Conservation (phyloP, 2,888 invertebrate genomes). For the Tachina grossa region DNA sequence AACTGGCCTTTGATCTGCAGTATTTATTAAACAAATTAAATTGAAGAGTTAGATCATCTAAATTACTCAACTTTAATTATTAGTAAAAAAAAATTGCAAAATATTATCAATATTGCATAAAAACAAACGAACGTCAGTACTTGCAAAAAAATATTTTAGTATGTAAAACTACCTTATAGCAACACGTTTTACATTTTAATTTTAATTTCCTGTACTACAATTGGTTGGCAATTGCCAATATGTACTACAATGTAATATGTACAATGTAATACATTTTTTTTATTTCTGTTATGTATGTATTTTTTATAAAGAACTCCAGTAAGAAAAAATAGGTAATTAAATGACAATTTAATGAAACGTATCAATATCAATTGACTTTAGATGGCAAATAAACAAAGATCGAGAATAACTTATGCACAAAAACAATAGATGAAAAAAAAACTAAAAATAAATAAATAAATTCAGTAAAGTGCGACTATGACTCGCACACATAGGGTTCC, state of each 20-base stretch:
- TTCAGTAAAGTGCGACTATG: too few species aligned
- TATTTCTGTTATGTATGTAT: not conserved
- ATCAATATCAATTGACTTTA: slow-evolving; percentile 38
- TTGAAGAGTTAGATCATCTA: not conserved
- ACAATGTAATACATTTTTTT: not conserved
- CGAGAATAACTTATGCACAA: not conserved
- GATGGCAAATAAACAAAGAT: slow-evolving; percentile 17
- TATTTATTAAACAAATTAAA: not conserved
- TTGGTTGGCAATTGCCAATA: slow-evolving; percentile 33
- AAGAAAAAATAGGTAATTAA: not conserved
- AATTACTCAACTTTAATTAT: slow-evolving; percentile 7
- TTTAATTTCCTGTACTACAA: slow-evolving; percentile 8
- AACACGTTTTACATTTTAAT: not conserved
- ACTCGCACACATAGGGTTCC: too few species aligned
- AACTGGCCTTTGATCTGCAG: not conserved
- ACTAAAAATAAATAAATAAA: not conserved
- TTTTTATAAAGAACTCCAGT: too few species aligned
- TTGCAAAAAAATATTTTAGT: slow-evolving; percentile 18
- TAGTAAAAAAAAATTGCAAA: slow-evolving; percentile 5
- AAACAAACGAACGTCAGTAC: slow-evolving; percentile 29
- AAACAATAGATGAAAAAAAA: slow-evolving; percentile 9
- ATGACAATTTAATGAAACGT: slow-evolving; percentile 38
- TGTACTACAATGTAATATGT: not conserved
- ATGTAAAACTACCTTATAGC: slow-evolving; percentile 1
- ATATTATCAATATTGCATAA: not conserved